phyloP scores from a whole-genome alignment of 92 coral and sea anemone genomes.

The Meandrina meandrites region DNA sequence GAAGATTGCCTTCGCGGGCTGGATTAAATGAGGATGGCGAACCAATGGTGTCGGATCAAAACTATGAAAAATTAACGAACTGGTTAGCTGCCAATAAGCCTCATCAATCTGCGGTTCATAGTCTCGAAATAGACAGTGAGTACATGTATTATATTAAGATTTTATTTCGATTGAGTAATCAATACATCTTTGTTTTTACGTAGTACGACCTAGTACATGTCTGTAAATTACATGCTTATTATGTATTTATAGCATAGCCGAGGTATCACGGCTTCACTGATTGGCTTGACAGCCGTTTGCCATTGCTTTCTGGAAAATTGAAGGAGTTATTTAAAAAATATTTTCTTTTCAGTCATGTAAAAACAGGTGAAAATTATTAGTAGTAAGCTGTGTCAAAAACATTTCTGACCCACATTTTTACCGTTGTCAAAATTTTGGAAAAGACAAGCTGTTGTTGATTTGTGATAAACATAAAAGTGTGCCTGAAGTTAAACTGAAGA shows the following conservation, averaged over 20 bases:
- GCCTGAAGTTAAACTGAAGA: no score
- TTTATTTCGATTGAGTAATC: neutral
- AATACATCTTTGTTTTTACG: neutral
- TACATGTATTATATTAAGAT: no score
- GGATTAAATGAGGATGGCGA: slow-evolving; percentile 41
- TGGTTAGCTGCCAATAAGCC: slow-evolving; percentile 78
- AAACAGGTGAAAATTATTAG: no score
- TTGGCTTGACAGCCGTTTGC: neutral
- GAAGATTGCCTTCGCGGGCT: slow-evolving; percentile 61
- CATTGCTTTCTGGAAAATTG: neutral
- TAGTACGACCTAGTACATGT: no score
- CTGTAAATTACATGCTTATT: neutral
- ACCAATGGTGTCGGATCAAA: slow-evolving; percentile 76
- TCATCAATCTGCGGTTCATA: slow-evolving; percentile 68
- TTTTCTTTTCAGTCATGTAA: no score
- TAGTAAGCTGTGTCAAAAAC: no score
- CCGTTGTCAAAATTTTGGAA: no score
- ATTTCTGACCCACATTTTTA: no score
- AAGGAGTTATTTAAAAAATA: no score
- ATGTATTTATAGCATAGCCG: neutral
- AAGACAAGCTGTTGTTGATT: no score
- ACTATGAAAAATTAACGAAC: slow-evolving; percentile 82
- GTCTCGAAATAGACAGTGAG: slow-evolving; percentile 85
- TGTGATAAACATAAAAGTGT: no score
- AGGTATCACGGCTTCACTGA: neutral